Evolutionary conservation across 2,888 invertebrate genomes (phyloP).

Genomic region (Tipula unca): DNA sequence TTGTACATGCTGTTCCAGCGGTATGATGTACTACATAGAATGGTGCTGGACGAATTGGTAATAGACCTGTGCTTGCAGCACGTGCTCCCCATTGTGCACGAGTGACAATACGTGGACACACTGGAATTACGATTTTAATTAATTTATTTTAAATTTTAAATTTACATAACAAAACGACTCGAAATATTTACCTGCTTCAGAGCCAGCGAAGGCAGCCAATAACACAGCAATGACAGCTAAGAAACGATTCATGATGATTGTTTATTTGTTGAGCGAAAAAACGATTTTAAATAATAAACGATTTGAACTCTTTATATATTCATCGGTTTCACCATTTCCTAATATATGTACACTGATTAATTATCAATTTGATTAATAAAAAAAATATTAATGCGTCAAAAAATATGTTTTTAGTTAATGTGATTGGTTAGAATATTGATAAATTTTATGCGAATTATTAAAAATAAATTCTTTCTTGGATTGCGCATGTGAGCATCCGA

Average conservation of each 20-base stretch:
- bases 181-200: not conserved
- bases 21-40: slow-evolving; percentile 65
- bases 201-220: not conserved
- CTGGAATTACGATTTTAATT: not conserved
- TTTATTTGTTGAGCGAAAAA: not conserved
- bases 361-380: not conserved
- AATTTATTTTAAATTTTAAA: not conserved
- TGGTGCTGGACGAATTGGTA: slow-evolving; percentile 48
- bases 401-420: not conserved
- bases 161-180: not conserved
- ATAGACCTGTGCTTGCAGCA: slow-evolving; percentile 41
- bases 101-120: slow-evolving; percentile 29
- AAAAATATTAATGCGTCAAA: not conserved
- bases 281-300: not conserved
- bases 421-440: not conserved
- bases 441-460: not conserved
- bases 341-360: not conserved
- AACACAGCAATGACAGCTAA: slow-evolving; percentile 16
- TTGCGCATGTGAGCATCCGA: not conserved
- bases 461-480: not conserved
- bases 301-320: not conserved
- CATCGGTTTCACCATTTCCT: not conserved
- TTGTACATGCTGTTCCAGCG: slow-evolving; percentile 47
- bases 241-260: slow-evolving; percentile 19
- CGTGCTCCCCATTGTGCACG: slow-evolving; percentile 52